A percentile compares a stretch with the other conserved stretches of the same genome.
Evolutionary conservation across 2,888 invertebrate species (phyloP).

Genomic region (Andricus curvator): DNA sequence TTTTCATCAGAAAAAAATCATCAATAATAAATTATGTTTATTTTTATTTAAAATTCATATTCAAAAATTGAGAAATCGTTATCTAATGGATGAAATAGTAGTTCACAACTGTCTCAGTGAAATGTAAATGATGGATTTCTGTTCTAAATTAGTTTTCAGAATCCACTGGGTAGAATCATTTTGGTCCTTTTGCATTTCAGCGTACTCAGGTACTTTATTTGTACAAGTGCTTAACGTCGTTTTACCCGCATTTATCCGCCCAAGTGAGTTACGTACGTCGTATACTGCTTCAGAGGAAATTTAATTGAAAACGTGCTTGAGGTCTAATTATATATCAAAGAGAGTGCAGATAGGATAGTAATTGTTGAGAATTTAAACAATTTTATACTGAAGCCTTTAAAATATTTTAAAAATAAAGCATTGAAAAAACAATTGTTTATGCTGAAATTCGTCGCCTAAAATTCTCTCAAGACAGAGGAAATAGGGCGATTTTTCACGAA

Average conservation of each 20-base stretch:
- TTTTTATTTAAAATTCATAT: not conserved
- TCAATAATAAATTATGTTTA: not conserved
- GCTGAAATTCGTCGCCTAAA: too few species aligned
- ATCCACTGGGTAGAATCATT: not conserved
- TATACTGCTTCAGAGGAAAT: not conserved
- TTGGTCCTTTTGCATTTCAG: slow-evolving; percentile 13
- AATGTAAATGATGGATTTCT: slow-evolving; percentile 8
- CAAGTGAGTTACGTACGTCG: not conserved
- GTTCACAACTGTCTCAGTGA: not conserved
- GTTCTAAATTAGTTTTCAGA: not conserved
- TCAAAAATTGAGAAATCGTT: not conserved
- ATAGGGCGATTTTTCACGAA: too few species aligned
- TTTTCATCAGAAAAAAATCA: too few species aligned
- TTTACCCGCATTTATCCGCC: not conserved
- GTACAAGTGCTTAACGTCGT: slow-evolving; percentile 16
- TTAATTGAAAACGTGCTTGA: slow-evolving; percentile 1
- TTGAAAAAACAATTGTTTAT: too few species aligned
- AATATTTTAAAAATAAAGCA: too few species aligned
- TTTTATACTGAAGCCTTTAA: too few species aligned
- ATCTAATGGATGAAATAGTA: not conserved
- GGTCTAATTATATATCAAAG: not conserved
- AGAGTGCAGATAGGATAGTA: not conserved
- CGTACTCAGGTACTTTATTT: slow-evolving; percentile 19
- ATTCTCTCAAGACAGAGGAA: too few species aligned
- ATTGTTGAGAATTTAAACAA: not conserved